Evolutionary conservation across 2,888 invertebrate genomes (phyloP), one percentile per base, ranked within the genome.

Genomic region (Sphaeridia pumilis): DNA sequence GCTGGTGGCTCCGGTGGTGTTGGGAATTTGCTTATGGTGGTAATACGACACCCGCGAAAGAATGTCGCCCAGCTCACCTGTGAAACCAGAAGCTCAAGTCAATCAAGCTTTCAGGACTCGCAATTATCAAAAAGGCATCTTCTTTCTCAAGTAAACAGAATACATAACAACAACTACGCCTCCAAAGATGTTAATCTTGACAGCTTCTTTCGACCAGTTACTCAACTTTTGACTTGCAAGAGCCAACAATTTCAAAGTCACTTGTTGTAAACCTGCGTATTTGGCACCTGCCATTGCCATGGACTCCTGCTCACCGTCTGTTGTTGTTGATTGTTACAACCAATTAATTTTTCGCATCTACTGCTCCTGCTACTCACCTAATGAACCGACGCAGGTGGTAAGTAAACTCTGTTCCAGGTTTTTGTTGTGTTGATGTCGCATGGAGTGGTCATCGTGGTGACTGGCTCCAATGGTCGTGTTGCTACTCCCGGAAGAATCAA

Each of bases 331-430:
- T n/a, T n/a, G n/a, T n/a, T n/a, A n/a, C n/a, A n/a, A n/a, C n/a
- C n/a, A n/a, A n/a, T n/a, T n/a, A n/a, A n/a, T n/a, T n/a, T n/a
- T n/a, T n/a, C n/a, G n/a, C n/a, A n/a, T n/a, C n/a, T n/a, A n/a
- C n/a, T n/a, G n/a, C n/a, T n/a, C n/a, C n/a, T n/a, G n/a, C n/a
- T 43, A 28, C 73, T 89, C 88, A 2, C 76, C 75, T 48, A 85
- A 76, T 2, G 87, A 87, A 20, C 89, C 89, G 14, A 89, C 89
- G 68, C 90, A 90, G 5, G 89, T 90, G 0, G 89, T 88, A 67
- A 88, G 75, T 55, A 89, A 72, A 38, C 81, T 80, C 28, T 83
- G 81, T 66, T 84, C 83, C 49, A 78, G 68, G 60, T 75, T 69
- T 61, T 70, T 70, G 47, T 64, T 61, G 46, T 59, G 59, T 24